Base-by-base conservation (phyloP, 2,888 invertebrate species). In the Dasypogon diadema region DNA sequence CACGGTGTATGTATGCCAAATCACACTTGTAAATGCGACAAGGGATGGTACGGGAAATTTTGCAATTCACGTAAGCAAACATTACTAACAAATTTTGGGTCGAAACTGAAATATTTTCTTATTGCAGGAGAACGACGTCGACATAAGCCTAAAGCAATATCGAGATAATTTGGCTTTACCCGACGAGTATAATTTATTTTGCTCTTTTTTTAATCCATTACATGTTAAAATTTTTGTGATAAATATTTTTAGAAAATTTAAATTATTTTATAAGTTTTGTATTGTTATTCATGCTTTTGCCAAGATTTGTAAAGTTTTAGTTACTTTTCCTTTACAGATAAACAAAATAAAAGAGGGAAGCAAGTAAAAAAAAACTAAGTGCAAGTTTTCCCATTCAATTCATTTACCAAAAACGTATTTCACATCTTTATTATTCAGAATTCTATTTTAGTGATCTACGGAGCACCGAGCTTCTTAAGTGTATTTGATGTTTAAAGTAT, bases 41-140 rank as follows among this genome's bases (percentile, higher is more conserved):
- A 90, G n/a, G 95, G 95, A 77, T 95, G 94, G 92, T 90, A 91
- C 81, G 95, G 95, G 14, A 89, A 92, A 81, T 89, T 91, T 83
- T 95, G 95, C 86, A 92, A 94, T 85, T 63, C 74, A 48, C 42
- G 74, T 74, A 34, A 58, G 24, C 16, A 30, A 26, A 14, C 18
- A 51, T 21, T 54, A 4, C n/a, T 70, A 10, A 26, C 24, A n/a
- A 26, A 24, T 24, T 1, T 2, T 24, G 12, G 12, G 21, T 2
- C 26, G 26, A 2, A 58, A n/a, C 12, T 12, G n/a, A 12, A 2
- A 2, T 22, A 21, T 55, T 48, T 12, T 48, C 48, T 14, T 26
- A 18, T 26, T 60, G 6, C 48, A 74, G 74, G 58, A 18, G 42
- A 74, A 58, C 14, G 48, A 48, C 74, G 70, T 34, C 26, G 56